These are phyloP conservation scores for Pseudomyrmex sp. DNA, from an alignment of 1,140 invertebrate genomes.

Conservation along the genomic window DNA sequence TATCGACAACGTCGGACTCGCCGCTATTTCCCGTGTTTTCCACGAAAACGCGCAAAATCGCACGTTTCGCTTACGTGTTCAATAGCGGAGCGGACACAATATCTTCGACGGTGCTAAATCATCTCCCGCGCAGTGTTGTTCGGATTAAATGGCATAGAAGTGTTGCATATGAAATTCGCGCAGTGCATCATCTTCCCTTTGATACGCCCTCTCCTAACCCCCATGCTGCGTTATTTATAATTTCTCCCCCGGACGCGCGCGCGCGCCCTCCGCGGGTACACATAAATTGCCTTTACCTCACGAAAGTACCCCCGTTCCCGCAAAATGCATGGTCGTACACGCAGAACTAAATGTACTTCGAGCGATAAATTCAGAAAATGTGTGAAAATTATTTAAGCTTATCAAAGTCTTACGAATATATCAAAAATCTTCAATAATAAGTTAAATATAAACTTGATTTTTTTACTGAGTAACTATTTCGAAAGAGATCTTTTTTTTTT, in stretches of 20 bases:
- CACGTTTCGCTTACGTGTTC: conserved; percentile 45
- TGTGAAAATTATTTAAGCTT: not conserved
- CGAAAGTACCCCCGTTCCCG: conserved; percentile 16
- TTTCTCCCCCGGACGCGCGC: conserved; percentile 22
- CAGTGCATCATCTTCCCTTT: conserved; percentile 66
- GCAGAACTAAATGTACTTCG: conserved; percentile 20
- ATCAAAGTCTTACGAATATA: no score
- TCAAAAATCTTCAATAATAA: not conserved
- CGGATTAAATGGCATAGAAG: conserved; percentile 70
- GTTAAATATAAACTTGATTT: not conserved
- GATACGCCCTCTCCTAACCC: conserved; percentile 46
- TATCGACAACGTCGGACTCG: conserved; percentile 64
- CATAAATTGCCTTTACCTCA: conserved; percentile 25
- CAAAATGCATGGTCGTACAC: conserved; percentile 3
- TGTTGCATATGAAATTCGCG: conserved; percentile 66
- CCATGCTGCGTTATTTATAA: conserved; percentile 56
- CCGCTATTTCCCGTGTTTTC: conserved; percentile 64
- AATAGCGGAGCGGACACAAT: conserved; percentile 36
- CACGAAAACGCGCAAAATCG: conserved; percentile 61
- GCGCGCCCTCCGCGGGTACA: not conserved
- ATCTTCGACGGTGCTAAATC: conserved; percentile 62
- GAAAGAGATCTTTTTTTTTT: not conserved
- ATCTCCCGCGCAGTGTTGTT: conserved; percentile 40
- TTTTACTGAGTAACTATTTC: not conserved
- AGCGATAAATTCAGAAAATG: conserved; percentile 16